phyloP scores from a whole-genome alignment of 2,888 invertebrate genomes.

The Danaus chrysippus region DNA sequence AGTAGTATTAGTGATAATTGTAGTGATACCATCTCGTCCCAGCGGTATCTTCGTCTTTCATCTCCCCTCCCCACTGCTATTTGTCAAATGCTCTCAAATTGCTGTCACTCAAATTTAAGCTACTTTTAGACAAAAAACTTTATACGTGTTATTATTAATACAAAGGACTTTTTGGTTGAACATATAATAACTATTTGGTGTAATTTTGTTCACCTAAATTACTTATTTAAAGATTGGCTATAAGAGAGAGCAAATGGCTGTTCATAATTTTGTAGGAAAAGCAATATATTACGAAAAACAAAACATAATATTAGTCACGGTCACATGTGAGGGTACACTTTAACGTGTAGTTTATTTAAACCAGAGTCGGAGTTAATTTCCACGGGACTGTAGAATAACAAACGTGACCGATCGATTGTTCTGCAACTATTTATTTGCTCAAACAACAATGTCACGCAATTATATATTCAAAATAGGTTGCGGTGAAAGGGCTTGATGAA shows the following conservation, averaged over 20 bases:
- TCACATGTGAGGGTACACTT: too few species aligned
- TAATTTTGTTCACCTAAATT: too few species aligned
- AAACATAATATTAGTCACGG: too few species aligned
- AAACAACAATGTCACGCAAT: constrained; percentile 62
- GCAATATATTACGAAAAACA: too few species aligned
- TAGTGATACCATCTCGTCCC: constrained; percentile 42
- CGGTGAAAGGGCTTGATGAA: constrained; percentile 21
- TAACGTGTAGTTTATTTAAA: not conserved
- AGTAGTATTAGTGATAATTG: constrained; percentile 63
- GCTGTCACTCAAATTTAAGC: constrained; percentile 6
- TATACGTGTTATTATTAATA: not conserved
- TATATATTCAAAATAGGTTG: constrained; percentile 45
- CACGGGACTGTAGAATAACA: constrained; percentile 19
- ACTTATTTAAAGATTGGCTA: too few species aligned
- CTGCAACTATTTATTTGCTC: constrained; percentile 42
- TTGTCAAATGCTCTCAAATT: constrained; percentile 46
- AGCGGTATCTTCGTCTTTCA: constrained; percentile 43
- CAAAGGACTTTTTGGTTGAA: too few species aligned
- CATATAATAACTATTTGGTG: too few species aligned
- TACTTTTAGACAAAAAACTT: constrained; percentile 1
- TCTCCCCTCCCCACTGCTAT: constrained; percentile 61
- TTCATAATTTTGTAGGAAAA: too few species aligned
- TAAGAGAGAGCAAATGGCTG: too few species aligned
- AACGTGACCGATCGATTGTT: constrained; percentile 48
- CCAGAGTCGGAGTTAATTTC: not conserved